Percentiles rank a stretch among this genome's conserved stretches.
phyloP scores from a whole-genome alignment of 2,113 vertebrate species.

The Boleophthalmus pectinirostris region DNA sequence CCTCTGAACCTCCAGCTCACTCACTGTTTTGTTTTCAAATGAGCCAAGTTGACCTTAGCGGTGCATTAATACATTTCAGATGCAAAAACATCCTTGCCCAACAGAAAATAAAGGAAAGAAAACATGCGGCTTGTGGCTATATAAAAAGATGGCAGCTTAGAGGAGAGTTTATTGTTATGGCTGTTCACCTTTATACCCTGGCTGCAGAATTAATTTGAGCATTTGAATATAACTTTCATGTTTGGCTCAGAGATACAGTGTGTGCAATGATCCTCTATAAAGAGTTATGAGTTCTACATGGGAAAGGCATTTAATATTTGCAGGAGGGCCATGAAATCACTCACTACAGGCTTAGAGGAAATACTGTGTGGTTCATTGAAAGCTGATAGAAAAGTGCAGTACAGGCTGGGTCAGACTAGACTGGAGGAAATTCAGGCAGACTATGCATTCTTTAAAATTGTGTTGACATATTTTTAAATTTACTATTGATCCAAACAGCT shows the following conservation, averaged over 20 bases:
- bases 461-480: conserved; percentile 61
- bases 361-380: conserved; percentile 30
- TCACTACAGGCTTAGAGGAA: conserved; percentile 38
- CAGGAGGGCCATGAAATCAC: conserved; percentile 48
- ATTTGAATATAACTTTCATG: conserved; percentile 68
- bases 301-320: conserved; percentile 60
- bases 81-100: conserved; percentile 57
- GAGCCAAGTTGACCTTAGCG: conserved; percentile 62
- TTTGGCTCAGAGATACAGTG: conserved; percentile 57
- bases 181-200: conserved; percentile 66
- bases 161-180: conserved; percentile 55
- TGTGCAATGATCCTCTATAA: conserved; percentile 63
- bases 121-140: conserved; percentile 44
- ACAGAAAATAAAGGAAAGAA: conserved; percentile 18
- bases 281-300: conserved; percentile 56
- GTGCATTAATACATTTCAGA: conserved; percentile 66
- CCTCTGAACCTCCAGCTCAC: conserved; percentile 47
- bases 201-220: conserved; percentile 65
- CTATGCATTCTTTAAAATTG: conserved; percentile 55
- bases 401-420: conserved; percentile 23
- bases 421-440: conserved; percentile 32
- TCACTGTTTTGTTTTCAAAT: conserved; percentile 69
- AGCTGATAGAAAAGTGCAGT: conserved; percentile 50
- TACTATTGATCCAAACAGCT: conserved; percentile 50
- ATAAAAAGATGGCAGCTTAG: conserved; percentile 9